Base-by-base conservation (phyloP, 2,113 vertebrate genomes). In the Pholis gunnellus region DNA sequence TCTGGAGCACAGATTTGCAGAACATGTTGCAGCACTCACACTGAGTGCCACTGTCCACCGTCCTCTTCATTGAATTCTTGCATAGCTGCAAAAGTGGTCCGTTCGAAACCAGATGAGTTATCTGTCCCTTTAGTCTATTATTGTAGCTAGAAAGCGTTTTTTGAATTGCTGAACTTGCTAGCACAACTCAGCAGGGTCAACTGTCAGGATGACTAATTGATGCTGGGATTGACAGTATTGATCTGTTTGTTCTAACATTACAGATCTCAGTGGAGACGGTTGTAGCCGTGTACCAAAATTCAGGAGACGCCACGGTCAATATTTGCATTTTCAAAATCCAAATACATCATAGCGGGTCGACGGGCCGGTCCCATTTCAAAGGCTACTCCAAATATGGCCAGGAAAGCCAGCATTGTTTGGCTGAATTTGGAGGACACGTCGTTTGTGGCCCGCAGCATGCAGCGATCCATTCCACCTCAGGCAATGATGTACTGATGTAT, bases 161-260 rank as follows among this genome's bases (percentile, higher is more conserved):
- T n/a, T 77, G 34, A 78, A 75, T 5, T n/a, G 71, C 74, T 77
- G 66, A 81, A 87, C 50, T 76, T 64, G 67, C 71, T n/a, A 3
- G 34, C 25, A 40, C 25, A 50, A 22, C 44, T 73, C 63, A 72
- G 27, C 77, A 29, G 77, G 85, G 87, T 72, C 75, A 78, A 29
- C 81, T 82, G 81, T 80, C 83, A 69, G n/a, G 48, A 72, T 91
- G 85, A 89, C 78, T 82, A 82, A 91, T 81, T 81, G 74, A 81
- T 60, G 57, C 46, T 9, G 46, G 38, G 72, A 78, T 78, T 80
- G 85, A 88, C 65, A 52, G 17, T 73, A 81, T 83, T 70, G 82
- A 87, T 85, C 74, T 78, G 67, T 82, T 83, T 81, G 59, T 60
- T 70, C 48, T 63, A 54, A 78, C 71, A 10, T 78, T 79, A n/a